Evolutionary conservation across 1,140 invertebrate genomes (phyloP).

Genomic region (Drosophila leontia): DNA sequence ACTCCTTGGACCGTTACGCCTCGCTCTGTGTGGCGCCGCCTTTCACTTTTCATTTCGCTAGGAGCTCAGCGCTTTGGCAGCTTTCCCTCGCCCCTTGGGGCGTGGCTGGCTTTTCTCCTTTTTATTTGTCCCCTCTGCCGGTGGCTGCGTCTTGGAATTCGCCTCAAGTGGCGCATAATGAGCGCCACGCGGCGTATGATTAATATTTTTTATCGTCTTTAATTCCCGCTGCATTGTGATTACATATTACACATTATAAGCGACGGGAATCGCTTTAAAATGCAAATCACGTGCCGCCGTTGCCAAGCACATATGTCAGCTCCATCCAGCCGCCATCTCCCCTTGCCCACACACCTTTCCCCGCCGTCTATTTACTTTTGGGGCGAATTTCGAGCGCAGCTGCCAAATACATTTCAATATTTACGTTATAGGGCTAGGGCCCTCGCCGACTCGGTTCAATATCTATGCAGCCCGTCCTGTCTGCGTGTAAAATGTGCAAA

Average conservation of each 20-base stretch:
- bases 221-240: constrained; percentile 77
- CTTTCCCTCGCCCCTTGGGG: constrained; percentile 2
- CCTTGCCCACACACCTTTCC: not conserved
- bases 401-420: constrained; percentile 84
- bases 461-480: constrained; percentile 53
- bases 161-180: constrained; percentile 78
- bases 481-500: constrained; percentile 82
- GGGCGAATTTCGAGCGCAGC: constrained; percentile 73
- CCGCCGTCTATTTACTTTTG: constrained; percentile 69
- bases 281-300: constrained; percentile 69
- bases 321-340: not conserved
- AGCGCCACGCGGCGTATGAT: constrained; percentile 81
- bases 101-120: constrained; percentile 20
- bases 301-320: constrained; percentile 63
- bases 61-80: constrained; percentile 22
- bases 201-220: constrained; percentile 76
- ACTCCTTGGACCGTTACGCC: constrained; percentile 18
- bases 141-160: constrained; percentile 50
- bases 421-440: constrained; percentile 67
- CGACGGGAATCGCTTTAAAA: constrained; percentile 67
- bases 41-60: constrained; percentile 72
- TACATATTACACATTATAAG: constrained; percentile 73
- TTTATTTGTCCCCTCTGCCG: constrained; percentile 34
- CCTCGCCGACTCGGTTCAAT: constrained; percentile 47
- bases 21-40: constrained; percentile 31